Conservation (phyloP, 2,797 vertebrate species). For the Odontamblyopus lacepedii region DNA sequence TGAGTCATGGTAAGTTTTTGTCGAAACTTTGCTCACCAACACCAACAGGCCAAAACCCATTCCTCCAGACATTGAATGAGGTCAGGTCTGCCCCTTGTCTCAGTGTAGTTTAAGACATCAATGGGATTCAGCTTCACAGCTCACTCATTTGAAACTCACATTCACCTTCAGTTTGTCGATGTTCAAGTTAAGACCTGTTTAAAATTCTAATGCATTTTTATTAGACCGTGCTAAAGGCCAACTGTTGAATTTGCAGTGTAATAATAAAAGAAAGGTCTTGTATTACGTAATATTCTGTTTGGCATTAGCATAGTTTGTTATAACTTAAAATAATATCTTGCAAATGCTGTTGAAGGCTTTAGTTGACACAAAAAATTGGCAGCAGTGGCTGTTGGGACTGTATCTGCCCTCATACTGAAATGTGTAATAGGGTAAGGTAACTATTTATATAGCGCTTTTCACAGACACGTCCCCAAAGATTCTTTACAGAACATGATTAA, state of each 20-base stretch:
- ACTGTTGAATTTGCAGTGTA: not conserved
- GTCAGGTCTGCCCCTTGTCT: conserved; percentile 24
- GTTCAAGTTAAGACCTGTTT: conserved; percentile 55
- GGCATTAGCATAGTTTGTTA: too few relatives aligned
- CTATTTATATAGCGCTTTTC: too few relatives aligned
- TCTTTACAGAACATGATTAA: too few relatives aligned
- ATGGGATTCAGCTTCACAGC: too few relatives aligned
- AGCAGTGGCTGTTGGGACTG: not conserved
- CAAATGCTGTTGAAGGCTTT: too few relatives aligned
- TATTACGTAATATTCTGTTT: not conserved
- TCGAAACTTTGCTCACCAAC: conserved; percentile 37
- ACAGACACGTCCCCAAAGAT: too few relatives aligned
- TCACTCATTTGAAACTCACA: not conserved
- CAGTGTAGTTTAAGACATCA: not conserved
- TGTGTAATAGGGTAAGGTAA: not conserved
- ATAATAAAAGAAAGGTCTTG: not conserved
- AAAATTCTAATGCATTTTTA: not conserved
- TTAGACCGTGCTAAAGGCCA: not conserved
- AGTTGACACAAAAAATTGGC: too few relatives aligned
- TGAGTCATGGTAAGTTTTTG: conserved; percentile 8
- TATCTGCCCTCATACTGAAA: not conserved
- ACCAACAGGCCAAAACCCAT: conserved; percentile 33
- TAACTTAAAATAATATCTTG: too few relatives aligned
- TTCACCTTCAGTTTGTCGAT: conserved; percentile 10
- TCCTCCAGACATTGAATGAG: conserved; percentile 40